phyloP scores from a whole-genome alignment of 2,888 invertebrate genomes.

The Hetaerina titia region DNA sequence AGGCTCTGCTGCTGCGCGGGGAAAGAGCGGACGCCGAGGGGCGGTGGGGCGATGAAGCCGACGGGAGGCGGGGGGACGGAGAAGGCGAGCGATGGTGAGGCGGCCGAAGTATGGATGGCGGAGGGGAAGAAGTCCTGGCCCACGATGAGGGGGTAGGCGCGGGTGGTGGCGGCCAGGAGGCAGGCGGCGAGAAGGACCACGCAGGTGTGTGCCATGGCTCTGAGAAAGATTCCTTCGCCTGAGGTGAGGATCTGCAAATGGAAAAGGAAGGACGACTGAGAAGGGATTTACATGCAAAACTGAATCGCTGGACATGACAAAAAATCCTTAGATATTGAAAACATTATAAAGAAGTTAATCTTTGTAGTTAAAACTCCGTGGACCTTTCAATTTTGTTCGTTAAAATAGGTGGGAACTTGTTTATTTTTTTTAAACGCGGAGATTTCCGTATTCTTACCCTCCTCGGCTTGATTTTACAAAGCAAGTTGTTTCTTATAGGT shows the following conservation, averaged over 20 bases:
- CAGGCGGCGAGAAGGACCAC: conserved; percentile 34
- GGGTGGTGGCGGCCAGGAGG: conserved; percentile 52
- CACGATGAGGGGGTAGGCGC: conserved; percentile 47
- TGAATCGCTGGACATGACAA: too few relatives aligned
- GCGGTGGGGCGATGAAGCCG: conserved; percentile 51
- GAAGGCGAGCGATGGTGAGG: conserved; percentile 32
- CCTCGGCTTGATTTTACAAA: too few relatives aligned
- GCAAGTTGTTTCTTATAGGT: too few relatives aligned
- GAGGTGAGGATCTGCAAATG: conserved; percentile 67
- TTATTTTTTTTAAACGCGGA: too few relatives aligned
- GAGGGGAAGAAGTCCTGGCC: conserved; percentile 32
- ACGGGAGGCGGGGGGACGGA: conserved; percentile 53
- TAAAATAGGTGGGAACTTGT: too few relatives aligned
- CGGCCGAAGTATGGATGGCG: neutral
- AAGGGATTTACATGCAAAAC: neutral
- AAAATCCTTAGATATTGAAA: too few relatives aligned
- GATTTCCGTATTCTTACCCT: too few relatives aligned
- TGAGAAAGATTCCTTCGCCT: conserved; percentile 69
- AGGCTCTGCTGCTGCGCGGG: conserved; percentile 72
- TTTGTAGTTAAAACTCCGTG: too few relatives aligned
- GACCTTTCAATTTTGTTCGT: too few relatives aligned
- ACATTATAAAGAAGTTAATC: too few relatives aligned
- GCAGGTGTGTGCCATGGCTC: conserved; percentile 68
- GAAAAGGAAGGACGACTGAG: conserved; percentile 60
- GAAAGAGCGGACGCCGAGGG: conserved; percentile 70